Evolutionary conservation across 2,113 vertebrate genomes (phyloP), one percentile per base, ranked within the genome.

Genomic region (Microcebus jonahi): DNA sequence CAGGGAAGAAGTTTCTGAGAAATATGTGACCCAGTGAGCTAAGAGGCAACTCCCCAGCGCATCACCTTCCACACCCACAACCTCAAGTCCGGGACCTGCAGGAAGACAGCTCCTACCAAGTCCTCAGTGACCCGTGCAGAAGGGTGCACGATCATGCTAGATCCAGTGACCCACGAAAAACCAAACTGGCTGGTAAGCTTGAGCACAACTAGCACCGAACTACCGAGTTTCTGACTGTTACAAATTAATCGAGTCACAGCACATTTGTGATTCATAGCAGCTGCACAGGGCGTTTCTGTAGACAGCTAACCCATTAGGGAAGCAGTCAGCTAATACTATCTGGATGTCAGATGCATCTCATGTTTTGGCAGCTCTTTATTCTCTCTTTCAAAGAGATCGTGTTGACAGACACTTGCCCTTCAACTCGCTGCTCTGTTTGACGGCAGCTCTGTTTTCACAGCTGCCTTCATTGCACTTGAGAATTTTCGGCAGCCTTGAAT

Each of bases 1-100:
- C 76, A 50, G 57, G 21, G 73, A 83, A 95, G 59, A 81, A 45
- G 36, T 34, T 76, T 96, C 96, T 95, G 95, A 97, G 92, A 96
- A 91, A 77, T 53, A 61, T 23, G 59, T 84, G 88, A 85, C 50
- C 42, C 34, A 36, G 34, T 39, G 45, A 91, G 73, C 82, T 36
- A 8, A 89, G n/a, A 79, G 50, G 25, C 85, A 65, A 17, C 39
- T 42, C 65, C 61, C 31, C 11, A 18, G 73, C 9, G 15, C 14
- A 45, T 79, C 53, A n/a, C 42, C 45, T 75, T 55, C 70, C n/a
- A 85, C 29, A 68, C 48, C 89, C 50, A 48, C 14, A 0, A 18
- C 90, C 65, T 80, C 55, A 63, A 68, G 25, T 17, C 34, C 50
- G 42, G 55, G 50, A 13, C 84, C 80, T 76, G 31, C 13, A 4